phyloP scores from a whole-genome alignment of 2,888 invertebrate species.

The Amiota minor region DNA sequence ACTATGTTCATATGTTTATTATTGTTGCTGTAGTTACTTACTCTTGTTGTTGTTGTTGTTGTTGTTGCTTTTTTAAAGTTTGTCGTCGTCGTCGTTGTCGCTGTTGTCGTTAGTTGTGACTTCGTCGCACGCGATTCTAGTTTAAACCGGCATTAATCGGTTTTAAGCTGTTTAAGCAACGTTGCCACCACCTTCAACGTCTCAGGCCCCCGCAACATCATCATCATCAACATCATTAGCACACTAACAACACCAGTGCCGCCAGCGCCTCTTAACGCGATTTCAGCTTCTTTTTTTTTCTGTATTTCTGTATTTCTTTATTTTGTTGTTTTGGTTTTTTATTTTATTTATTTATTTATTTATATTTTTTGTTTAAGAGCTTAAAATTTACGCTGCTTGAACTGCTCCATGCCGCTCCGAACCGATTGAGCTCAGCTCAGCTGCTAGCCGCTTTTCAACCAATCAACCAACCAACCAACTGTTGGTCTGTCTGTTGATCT shows the following conservation, averaged over 20 bases:
- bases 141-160: slow-evolving; percentile 59
- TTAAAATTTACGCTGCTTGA: no score
- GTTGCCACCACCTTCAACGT: slow-evolving; percentile 1
- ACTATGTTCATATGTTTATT: neutral
- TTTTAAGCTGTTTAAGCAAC: slow-evolving; percentile 50
- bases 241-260: neutral
- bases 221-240: neutral
- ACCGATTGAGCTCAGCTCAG: no score
- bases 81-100: slow-evolving; percentile 1
- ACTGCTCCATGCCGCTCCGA: no score
- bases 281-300: neutral
- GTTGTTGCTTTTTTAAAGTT: slow-evolving; percentile 1
- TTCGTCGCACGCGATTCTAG: slow-evolving; percentile 52
- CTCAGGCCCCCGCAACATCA: neutral
- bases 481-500: no score
- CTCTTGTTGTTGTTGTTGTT: neutral
- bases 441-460: no score
- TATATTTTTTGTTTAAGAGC: no score
- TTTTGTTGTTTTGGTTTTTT: no score
- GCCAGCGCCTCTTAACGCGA: neutral
- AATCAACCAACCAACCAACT: no score
- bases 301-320: no score
- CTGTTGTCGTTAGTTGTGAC: slow-evolving; percentile 1
- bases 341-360: no score
- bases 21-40: neutral